phyloP scores from a whole-genome alignment of 2,888 invertebrate genomes.

The Carabus problematicus region DNA sequence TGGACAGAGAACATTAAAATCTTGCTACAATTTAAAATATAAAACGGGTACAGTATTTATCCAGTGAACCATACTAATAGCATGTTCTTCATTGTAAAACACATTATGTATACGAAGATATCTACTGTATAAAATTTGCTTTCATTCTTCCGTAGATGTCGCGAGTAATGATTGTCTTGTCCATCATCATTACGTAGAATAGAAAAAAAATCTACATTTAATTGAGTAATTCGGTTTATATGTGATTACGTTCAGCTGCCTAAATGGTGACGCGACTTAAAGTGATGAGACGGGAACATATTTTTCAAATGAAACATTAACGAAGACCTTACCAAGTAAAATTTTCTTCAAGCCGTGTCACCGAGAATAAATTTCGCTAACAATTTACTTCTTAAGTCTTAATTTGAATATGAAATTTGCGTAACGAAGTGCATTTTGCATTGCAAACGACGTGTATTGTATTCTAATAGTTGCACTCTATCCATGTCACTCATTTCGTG shows the following conservation, averaged over 20 bases:
- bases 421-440: slow-evolving; percentile 40
- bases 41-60: too few species aligned
- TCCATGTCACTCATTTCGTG: slow-evolving; percentile 12
- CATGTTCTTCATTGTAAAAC: too few species aligned
- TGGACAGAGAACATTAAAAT: too few species aligned
- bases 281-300: slow-evolving; percentile 22
- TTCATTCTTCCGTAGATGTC: too few species aligned
- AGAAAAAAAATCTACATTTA: too few species aligned
- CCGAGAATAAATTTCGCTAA: slow-evolving; percentile 36
- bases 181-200: too few species aligned
- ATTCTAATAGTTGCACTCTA: slow-evolving; percentile 35
- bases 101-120: too few species aligned
- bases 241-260: slow-evolving; percentile 1
- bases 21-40: too few species aligned
- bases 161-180: too few species aligned
- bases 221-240: slow-evolving; percentile 9
- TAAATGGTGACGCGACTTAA: neutral
- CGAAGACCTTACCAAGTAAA: slow-evolving; percentile 31
- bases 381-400: slow-evolving; percentile 39
- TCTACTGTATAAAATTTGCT: too few species aligned
- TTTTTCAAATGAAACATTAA: slow-evolving; percentile 41
- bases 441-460: slow-evolving; percentile 38
- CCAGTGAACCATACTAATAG: too few species aligned
- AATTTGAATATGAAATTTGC: slow-evolving; percentile 40
- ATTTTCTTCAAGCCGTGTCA: slow-evolving; percentile 30